Percentiles rank a stretch among this genome's conserved stretches.
These are phyloP conservation scores for Amblyteles armatorius DNA, from an alignment of 2,888 invertebrate species.

Conservation along the genomic window DNA sequence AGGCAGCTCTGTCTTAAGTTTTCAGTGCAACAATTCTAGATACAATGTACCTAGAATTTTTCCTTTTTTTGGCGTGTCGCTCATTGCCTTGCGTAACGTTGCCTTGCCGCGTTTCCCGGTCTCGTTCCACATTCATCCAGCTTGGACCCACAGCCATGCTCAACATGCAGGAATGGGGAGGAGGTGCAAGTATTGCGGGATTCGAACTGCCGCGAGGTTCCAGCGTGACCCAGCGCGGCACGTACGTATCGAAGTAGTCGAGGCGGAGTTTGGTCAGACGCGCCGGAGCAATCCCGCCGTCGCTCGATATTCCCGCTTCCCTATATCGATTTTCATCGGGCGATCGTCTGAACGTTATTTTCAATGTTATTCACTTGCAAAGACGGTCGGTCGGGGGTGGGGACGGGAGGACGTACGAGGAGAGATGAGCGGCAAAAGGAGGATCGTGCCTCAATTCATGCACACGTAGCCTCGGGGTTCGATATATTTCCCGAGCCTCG, in stretches of 20 bases:
- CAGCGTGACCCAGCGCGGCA: background rate
- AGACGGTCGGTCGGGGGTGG: constrained; percentile 24
- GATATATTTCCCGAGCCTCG: constrained; percentile 47
- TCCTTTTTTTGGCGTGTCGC: background rate
- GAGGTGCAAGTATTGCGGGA: background rate
- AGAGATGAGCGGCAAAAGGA: constrained; percentile 40
- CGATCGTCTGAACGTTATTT: constrained; percentile 50
- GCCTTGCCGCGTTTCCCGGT: background rate
- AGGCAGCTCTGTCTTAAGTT: too few species aligned
- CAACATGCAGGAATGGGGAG: background rate
- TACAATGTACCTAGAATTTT: too few species aligned
- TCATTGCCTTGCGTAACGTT: background rate
- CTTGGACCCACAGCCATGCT: too few species aligned
- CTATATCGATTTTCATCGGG: constrained; percentile 7
- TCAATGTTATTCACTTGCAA: constrained; percentile 60
- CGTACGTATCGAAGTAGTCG: constrained; percentile 37
- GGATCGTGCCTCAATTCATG: constrained; percentile 37
- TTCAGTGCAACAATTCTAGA: too few species aligned
- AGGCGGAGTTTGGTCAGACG: constrained; percentile 49
- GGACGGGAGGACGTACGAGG: constrained; percentile 17
- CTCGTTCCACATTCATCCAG: background rate
- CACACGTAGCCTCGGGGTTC: constrained; percentile 24
- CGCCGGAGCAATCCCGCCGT: background rate
- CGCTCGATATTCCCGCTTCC: constrained; percentile 27
- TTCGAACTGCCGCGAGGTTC: background rate